Evolutionary conservation across 2,888 invertebrate species (phyloP), one percentile per base, ranked within the genome.

Genomic region (Archips xylosteana): DNA sequence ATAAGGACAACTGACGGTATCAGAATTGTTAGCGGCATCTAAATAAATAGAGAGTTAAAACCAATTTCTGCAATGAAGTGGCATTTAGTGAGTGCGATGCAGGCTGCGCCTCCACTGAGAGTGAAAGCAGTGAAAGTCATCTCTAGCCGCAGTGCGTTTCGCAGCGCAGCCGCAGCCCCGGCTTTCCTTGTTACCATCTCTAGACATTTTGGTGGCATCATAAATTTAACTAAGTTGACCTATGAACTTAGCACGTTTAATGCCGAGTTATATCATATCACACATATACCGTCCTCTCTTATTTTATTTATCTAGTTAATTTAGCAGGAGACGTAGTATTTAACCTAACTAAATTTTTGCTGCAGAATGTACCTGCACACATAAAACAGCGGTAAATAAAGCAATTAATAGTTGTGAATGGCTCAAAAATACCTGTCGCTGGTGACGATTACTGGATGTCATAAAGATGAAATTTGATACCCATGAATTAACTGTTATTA

Each of bases 81-180:
- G 82, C 78, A 80, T 83, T 85, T 80, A 83, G 80, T 60, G 81
- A 87, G 87, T 85, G 83, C 87, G 82, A 77, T 86, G 86, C 86
- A 86, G 83, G 36, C 49, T 72, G 74, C 71, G 71, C 51, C 74
- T 74, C 83, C 84, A 84, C 83, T 80, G 86, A 87, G 84, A 89
- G 93, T 90, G 94, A 94, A 94, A 94, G 92, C 90, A 91, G 94
- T 90, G 94, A 94, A 94, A 94, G 93, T 91, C 80, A 85, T 85
- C 80, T 80, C 79, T 78, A 74, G 68, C 70, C 77, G 80, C 78
- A 77, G 72, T 77, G 74, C 75, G 70, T 68, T 70, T 77, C 80
- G 77, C 75, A 76, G 74, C 77, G 81, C 81, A 79, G 79, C 78
- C 68, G 59, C 36, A 57, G 60, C 32, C 76, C 79, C 76, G 80